These are phyloP conservation scores for Mirounga angustirostris DNA, from an alignment of 2,113 vertebrate genomes.

Conservation along the genomic window DNA sequence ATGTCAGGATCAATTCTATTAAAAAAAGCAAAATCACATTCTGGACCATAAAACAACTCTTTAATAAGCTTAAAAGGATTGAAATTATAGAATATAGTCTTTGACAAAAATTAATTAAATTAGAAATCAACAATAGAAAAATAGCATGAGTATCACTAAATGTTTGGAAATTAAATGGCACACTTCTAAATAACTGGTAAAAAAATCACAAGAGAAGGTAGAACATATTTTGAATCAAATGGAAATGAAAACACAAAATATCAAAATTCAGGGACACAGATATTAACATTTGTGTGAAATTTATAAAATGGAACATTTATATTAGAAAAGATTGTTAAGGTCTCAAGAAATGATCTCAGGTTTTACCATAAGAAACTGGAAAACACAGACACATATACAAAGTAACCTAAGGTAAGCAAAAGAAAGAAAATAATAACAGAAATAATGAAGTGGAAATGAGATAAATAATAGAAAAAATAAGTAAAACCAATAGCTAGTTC, in stretches of 20 bases:
- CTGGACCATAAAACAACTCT: neutral
- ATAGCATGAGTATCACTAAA: neutral
- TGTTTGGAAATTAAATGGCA: constrained; percentile 24
- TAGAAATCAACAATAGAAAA: neutral
- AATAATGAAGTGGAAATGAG: constrained; percentile 18
- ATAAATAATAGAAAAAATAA: constrained; percentile 6
- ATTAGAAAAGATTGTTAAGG: neutral
- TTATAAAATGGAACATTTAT: neutral
- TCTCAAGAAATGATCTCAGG: neutral
- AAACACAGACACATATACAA: neutral
- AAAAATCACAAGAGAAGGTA: neutral
- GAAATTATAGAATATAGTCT: neutral
- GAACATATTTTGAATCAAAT: neutral
- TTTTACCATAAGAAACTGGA: neutral
- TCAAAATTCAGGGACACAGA: neutral
- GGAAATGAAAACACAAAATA: neutral
- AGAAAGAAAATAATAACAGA: neutral
- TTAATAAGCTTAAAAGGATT: constrained; percentile 19
- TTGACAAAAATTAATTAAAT: constrained; percentile 30
- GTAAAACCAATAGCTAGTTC: neutral
- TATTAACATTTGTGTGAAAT: constrained; percentile 26
- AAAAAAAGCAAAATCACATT: neutral
- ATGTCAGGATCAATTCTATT: neutral
- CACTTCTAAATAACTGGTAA: constrained; percentile 1
- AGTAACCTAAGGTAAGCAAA: neutral